Evolutionary conservation across 2,113 vertebrate genomes (phyloP).

Genomic region (Andinoacara biseriatus): DNA sequence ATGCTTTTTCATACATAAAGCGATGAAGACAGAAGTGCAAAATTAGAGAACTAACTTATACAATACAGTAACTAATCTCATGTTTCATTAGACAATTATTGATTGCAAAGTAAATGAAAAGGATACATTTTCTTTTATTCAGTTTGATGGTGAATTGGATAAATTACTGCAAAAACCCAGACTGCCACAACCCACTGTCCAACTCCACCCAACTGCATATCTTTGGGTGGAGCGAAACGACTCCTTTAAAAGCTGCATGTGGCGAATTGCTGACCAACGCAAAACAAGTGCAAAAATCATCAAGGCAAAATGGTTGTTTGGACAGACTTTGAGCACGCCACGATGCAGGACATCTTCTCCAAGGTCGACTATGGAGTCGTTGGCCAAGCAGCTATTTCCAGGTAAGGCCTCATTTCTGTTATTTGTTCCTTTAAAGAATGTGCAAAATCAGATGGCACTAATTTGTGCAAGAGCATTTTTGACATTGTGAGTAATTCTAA

Average conservation of each 20-base stretch:
- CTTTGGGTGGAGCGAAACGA: neutral
- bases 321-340: conserved; percentile 72
- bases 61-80: no score
- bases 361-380: conserved; percentile 51
- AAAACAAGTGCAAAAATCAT: neutral
- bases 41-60: no score
- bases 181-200: neutral
- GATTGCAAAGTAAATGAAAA: no score
- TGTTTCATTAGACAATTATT: no score
- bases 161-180: no score
- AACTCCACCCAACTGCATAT: conserved; percentile 19
- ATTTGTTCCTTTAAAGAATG: no score
- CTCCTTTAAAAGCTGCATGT: conserved; percentile 12
- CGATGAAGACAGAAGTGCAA: no score
- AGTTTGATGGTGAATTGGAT: no score
- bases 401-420: neutral
- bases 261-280: neutral
- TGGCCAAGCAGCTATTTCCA: conserved; percentile 46
- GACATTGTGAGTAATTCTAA: rapidly evolving
- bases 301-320: conserved; percentile 71
- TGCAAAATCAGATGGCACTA: no score
- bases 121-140: no score
- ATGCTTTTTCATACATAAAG: no score
- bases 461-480: no score
- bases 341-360: conserved; percentile 63